Base-by-base conservation (phyloP, 2,113 vertebrate species). In the Mirounga angustirostris region DNA sequence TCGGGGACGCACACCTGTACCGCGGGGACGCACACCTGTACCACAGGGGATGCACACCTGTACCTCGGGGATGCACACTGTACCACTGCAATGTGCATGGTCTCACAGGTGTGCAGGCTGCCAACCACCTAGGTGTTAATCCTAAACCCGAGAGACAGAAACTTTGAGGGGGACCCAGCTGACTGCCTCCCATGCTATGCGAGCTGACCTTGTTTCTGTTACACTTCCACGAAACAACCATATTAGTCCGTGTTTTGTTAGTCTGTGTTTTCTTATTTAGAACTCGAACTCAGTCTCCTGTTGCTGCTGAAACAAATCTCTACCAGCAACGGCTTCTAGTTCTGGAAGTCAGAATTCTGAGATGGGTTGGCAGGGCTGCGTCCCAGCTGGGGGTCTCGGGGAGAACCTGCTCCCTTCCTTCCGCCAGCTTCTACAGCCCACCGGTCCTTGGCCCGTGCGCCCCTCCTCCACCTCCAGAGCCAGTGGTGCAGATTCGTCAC, bases 1-100 rank as follows among this genome's bases (percentile, higher is more conserved):
- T 0, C 13, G 0, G 63, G 28, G 28, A 65, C 11, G 0, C 63
- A 15, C 13, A 15, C 28, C 36, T 28, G 26, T 63, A 4, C 61
- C 12, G 0, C 13, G 0, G 63, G 28, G 28, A 65, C 4, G 0
- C 63, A 15, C 13, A 15, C n/a, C 63, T 65, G 13, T 14, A 28
- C 63, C 28, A 46, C 46, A n/a, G 0, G 63, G 28, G 28, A 65
- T 4, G 0, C 63, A 15, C 13, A 15, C 28, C 36, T 28, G 26
- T 63, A 4, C 61, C 12, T 0, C 13, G 0, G 63, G 28, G 28
- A 65, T 12, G 0, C 63, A 15, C 13, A 15, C 63, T 65, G 13
- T 14, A 28, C 63, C 28, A 46, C 46, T 46, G 46, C 46, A 46
- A 19, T 63, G 61, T 63, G 61, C 26, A 28, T 12, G 6, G 2